Evolutionary conservation across 2,113 vertebrate species (phyloP).

Genomic region (Burhinus oedicnemus): DNA sequence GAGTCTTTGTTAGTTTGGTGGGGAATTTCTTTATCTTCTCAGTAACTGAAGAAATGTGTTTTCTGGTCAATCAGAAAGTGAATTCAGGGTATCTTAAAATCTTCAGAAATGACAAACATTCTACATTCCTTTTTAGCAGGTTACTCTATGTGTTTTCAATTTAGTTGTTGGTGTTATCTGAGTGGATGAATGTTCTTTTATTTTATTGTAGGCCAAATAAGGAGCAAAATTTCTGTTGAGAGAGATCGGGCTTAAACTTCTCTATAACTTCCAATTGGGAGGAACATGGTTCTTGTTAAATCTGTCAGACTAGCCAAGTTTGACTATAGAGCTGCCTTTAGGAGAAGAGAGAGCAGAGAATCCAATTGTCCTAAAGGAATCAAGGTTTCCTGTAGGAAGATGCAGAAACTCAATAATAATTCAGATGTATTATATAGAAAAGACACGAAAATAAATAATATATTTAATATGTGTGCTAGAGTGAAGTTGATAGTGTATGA

Average conservation of each 20-base stretch:
- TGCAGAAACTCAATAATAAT: neutral
- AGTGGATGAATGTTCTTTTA: neutral
- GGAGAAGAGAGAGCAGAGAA: neutral
- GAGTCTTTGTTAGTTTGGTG: neutral
- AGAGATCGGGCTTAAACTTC: neutral
- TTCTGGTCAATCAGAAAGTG: neutral
- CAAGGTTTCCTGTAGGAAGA: neutral
- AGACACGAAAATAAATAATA: neutral
- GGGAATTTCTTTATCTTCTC: neutral
- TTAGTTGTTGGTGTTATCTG: neutral
- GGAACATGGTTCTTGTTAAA: neutral
- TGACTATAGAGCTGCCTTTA: neutral
- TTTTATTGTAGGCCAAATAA: neutral
- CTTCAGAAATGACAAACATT: neutral
- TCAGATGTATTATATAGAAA: neutral
- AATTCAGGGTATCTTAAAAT: neutral
- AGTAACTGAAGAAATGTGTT: neutral
- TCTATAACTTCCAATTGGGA: neutral
- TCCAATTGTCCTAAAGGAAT: neutral
- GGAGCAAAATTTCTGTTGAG: neutral
- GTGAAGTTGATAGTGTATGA: neutral
- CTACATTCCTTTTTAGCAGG: neutral
- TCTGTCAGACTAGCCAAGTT: neutral
- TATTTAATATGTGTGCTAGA: neutral
- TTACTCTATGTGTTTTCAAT: neutral